Conservation (phyloP, 2,113 vertebrate species). For the Daubentonia madagascariensis region DNA sequence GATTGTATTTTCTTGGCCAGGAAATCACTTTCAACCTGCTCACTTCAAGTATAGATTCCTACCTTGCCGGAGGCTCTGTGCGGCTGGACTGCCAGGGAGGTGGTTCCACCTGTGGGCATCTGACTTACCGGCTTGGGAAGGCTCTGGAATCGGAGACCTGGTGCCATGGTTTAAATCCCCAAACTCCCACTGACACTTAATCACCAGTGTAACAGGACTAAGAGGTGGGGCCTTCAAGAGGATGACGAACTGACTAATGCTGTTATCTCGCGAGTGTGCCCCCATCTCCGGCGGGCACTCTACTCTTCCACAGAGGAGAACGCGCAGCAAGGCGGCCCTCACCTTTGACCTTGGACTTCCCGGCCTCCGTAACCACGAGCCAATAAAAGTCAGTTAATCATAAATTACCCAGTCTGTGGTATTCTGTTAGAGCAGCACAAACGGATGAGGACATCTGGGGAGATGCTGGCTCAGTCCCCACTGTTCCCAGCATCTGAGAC, state of each 20-base stretch:
- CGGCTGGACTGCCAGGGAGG: no score
- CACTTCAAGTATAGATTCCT: background rate
- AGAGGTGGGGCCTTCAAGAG: background rate
- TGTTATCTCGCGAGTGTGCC: background rate
- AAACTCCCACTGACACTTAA: background rate
- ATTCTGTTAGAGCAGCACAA: background rate
- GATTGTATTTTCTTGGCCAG: background rate
- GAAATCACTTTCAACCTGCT: background rate
- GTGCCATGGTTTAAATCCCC: background rate
- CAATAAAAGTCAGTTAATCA: no score
- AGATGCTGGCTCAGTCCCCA: background rate
- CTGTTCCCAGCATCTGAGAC: background rate
- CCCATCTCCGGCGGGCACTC: no score
- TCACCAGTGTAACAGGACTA: rapidly evolving
- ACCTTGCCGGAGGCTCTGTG: background rate
- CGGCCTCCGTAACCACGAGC: background rate
- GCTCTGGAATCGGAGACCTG: background rate
- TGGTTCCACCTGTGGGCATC: no score
- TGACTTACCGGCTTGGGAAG: no score
- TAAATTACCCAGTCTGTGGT: background rate
- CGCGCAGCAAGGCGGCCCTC: background rate
- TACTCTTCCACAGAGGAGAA: no score
- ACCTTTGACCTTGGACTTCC: background rate
- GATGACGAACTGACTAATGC: background rate
- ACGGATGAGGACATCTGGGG: background rate